Evolutionary conservation across 2,113 vertebrate species (phyloP), one percentile per base, ranked within the genome.

Genomic region (Meles meles): DNA sequence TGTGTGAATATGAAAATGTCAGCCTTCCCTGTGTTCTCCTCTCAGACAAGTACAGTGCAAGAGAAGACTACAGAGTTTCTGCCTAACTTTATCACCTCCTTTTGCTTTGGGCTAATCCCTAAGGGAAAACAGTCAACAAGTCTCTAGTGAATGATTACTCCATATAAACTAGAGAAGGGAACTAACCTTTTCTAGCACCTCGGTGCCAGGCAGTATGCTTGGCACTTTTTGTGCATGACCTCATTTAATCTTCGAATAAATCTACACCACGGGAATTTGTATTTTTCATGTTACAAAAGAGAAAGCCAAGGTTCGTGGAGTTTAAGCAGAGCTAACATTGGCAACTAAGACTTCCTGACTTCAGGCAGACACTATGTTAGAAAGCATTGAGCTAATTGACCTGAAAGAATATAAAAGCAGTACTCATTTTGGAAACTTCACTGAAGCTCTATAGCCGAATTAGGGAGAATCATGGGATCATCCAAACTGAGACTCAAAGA

Each of bases 191-290:
- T 74, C 55, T 88, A 61, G 14, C 10, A 17, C n/a, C 20, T 61
- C 47, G 34, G 17, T n/a, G 9, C 8, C 42, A 21, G 37, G 42
- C 39, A 92, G 85, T 44, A 85, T 71, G 77, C 52, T 71, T 76
- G 29, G 4, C 17, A 67, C 4, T n/a, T 85, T 91, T 82, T 61
- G 39, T 59, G 13, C 5, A 63, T 55, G 44, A 27, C 13, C 9
- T 81, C 52, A 34, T 49, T 93, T 93, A 86, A 88, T 89, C 44
- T 83, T 92, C 61, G 77, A 81, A 61, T 90, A 96, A 71, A 23
- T 74, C 3, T 79, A 42, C 15, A 88, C 23, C 86, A 18, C 76
- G 12, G 34, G 34, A 94, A 82, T 69, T 74, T 88, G 6, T 37
- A 77, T 79, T 97, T 83, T 88, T 69, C 39, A 47, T 8, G 44